Evolutionary conservation across 2,888 invertebrate genomes (phyloP), one percentile per base, ranked within the genome.

Genomic region (Nebria salina): DNA sequence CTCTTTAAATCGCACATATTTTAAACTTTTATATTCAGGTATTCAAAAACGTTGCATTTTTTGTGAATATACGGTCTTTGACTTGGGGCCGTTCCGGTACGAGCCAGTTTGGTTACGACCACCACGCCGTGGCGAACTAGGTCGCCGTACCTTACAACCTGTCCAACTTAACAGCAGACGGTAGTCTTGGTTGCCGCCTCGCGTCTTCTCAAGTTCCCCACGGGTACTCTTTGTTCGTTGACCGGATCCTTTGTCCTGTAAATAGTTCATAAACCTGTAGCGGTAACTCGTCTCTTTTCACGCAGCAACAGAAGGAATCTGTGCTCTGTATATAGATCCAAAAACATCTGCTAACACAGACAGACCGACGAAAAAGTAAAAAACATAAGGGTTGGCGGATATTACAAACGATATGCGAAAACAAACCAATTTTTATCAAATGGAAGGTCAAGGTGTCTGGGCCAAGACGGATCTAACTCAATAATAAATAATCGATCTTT

Each of bases 201-300:
- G 34, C 34, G 34, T 34, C 34, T 34, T 34, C 34, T 34, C 34
- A 34, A 34, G 34, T 34, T 34, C 34, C 34, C 34, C 34, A 34
- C 34, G 34, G 34, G 34, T 34, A 34, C 34, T 70, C 20, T 34
- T 25, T 70, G 70, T 70, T 34, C 15, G 9, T 70, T 11, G 26
- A 20, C 20, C 70, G 70, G 25, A 15, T 70, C 66, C 34, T 70
- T 70, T 70, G 70, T 70, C 70, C 70, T 70, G 25, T 70, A 70
- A 70, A 70, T 25, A 70, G 70, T 70, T 25, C 70, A 34, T 20
- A 70, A 70, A 70, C 70, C 70, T 70, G 70, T 70, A 70, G 70
- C 20, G 20, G 70, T 25, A 20, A 70, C 20, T 25, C 70, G 70
- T 34, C 25, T 25, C 70, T 70, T 25, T 70, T 34, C 34, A 3